Evolutionary conservation across 92 coral and sea anemone genomes (phyloP).

Genomic region (Heliopora coerulea): DNA sequence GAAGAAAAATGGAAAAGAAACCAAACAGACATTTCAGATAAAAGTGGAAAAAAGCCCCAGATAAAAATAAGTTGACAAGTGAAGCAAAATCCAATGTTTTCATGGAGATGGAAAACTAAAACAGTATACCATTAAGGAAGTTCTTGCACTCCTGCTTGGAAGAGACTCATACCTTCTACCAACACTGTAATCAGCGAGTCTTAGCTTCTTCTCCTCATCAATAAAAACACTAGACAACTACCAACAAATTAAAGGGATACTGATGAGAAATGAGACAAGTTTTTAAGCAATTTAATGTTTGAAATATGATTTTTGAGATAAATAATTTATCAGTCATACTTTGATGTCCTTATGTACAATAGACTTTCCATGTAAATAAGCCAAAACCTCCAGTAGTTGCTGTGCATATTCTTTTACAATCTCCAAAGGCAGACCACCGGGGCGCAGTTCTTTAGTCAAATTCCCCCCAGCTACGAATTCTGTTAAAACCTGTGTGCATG

Average conservation of each 20-base stretch:
- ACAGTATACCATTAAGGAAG: no score
- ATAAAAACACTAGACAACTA: conserved; percentile 82
- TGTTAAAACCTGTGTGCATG: conserved; percentile 57
- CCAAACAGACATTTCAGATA: no score
- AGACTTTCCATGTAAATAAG: conserved; percentile 89
- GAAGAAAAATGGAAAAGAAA: neutral
- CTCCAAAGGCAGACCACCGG: conserved; percentile 80
- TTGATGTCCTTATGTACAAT: conserved; percentile 92
- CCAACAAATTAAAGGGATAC: neutral
- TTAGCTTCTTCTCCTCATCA: conserved; percentile 68
- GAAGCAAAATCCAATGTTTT: no score
- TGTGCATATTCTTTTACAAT: conserved; percentile 70
- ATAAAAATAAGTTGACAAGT: no score
- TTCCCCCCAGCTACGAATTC: conserved; percentile 89
- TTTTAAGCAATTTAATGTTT: no score
- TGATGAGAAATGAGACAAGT: neutral
- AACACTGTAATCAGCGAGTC: conserved; percentile 89
- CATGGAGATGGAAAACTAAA: no score
- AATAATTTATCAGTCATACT: conserved; percentile 52
- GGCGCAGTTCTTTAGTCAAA: conserved; percentile 59
- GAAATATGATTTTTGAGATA: no score
- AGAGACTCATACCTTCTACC: conserved; percentile 63
- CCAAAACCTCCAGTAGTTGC: conserved; percentile 77
- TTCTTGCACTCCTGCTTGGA: no score
- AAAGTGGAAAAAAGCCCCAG: no score